Evolutionary conservation across 2,888 invertebrate genomes (phyloP).

Genomic region (Julus scandinavius): DNA sequence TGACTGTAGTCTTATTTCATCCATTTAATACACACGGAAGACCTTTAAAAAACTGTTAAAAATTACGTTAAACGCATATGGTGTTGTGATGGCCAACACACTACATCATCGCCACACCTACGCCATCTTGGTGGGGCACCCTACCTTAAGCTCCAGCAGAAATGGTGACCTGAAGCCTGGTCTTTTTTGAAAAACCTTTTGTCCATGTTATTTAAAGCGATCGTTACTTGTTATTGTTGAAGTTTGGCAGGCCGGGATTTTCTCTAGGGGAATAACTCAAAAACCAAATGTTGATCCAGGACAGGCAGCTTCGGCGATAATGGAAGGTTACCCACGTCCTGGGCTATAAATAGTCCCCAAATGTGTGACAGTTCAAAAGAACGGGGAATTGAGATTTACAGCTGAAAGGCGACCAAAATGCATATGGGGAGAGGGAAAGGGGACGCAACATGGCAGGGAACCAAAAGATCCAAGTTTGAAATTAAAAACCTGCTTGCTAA

Average conservation of each 20-base stretch:
- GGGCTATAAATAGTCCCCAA: not conserved
- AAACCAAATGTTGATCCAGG: conserved; percentile 25
- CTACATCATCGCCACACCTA: too few species aligned
- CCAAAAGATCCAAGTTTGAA: not conserved
- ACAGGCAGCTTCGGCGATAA: not conserved
- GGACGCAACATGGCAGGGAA: not conserved
- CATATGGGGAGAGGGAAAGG: not conserved
- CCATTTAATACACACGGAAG: too few species aligned
- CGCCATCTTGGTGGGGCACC: too few species aligned
- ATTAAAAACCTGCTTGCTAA: not conserved
- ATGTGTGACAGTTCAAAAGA: conserved; percentile 21
- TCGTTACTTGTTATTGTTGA: not conserved
- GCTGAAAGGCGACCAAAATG: not conserved
- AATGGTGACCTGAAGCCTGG: too few species aligned
- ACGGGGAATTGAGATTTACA: conserved; percentile 12
- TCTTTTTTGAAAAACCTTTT: not conserved
- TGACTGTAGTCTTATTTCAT: too few species aligned
- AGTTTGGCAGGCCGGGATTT: conserved; percentile 18
- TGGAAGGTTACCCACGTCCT: conserved; percentile 27
- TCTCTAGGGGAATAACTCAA: conserved; percentile 6
- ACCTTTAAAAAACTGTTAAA: too few species aligned
- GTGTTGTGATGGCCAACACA: too few species aligned
- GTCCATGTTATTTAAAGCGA: not conserved
- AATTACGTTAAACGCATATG: too few species aligned
- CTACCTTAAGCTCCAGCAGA: too few species aligned